phyloP scores from a whole-genome alignment of 2,888 invertebrate species.

The Eledona agricola region DNA sequence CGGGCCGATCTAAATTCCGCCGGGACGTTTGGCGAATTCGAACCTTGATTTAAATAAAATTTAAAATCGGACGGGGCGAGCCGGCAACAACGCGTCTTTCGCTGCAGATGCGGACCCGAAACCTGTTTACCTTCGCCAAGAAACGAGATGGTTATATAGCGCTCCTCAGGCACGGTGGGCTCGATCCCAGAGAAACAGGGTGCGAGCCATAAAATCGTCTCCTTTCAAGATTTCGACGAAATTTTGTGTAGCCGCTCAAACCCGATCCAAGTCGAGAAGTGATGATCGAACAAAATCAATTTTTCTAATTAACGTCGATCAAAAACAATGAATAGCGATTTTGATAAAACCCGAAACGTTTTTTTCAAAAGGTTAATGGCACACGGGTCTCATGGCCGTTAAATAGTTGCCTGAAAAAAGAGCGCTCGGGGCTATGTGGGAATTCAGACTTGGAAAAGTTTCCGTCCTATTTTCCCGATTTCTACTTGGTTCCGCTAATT shows the following conservation, averaged over 20 bases:
- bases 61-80: slow-evolving; percentile 17
- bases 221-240: too few relatives aligned
- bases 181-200: slow-evolving; percentile 28
- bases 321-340: slow-evolving; percentile 34
- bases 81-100: slow-evolving; percentile 35
- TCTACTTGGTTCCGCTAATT: slow-evolving; percentile 5
- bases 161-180: slow-evolving; percentile 27
- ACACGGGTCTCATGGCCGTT: slow-evolving; percentile 36
- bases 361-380: slow-evolving; percentile 36
- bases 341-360: slow-evolving; percentile 33
- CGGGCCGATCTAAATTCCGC: too few relatives aligned
- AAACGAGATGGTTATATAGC: slow-evolving; percentile 45
- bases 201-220: slow-evolving; percentile 23
- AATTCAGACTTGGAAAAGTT: slow-evolving; percentile 15
- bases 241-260: too few relatives aligned
- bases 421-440: slow-evolving; percentile 17
- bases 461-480: slow-evolving; percentile 20
- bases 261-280: too few relatives aligned
- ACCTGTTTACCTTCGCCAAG: slow-evolving; percentile 60
- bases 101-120: slow-evolving; percentile 52
- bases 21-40: slow-evolving; percentile 26
- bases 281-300: slow-evolving; percentile 1
- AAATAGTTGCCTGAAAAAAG: slow-evolving; percentile 33
- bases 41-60: slow-evolving; percentile 25
- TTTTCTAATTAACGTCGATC: slow-evolving; percentile 9